Evolutionary conservation across 2,797 vertebrate genomes (phyloP).

Genomic region (Pseudochirops corinnae): DNA sequence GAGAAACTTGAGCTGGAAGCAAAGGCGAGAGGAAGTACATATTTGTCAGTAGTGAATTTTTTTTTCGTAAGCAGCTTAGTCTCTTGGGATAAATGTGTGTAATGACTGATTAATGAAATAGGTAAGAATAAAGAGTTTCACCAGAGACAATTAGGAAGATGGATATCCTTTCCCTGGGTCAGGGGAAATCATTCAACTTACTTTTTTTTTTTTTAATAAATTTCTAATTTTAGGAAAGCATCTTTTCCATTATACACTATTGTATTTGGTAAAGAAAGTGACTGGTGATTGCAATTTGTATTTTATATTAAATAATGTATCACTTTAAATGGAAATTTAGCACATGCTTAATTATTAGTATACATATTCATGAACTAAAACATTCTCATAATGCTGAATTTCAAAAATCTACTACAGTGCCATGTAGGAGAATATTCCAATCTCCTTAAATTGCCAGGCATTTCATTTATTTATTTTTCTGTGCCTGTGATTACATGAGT

Average conservation of each 20-base stretch:
- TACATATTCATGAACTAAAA: background rate
- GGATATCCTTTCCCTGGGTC: slow-evolving; percentile 62
- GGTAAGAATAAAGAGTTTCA: slow-evolving; percentile 65
- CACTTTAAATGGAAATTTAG: background rate
- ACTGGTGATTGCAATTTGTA: background rate
- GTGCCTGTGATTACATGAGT: background rate
- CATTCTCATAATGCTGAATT: background rate
- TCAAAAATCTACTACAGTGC: background rate
- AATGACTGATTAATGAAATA: slow-evolving; percentile 74
- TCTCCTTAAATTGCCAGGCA: background rate
- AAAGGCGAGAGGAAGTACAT: slow-evolving; percentile 77
- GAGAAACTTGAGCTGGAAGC: slow-evolving; percentile 74
- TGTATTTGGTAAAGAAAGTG: background rate
- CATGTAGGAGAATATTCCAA: background rate
- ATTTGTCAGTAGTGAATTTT: slow-evolving; percentile 68
- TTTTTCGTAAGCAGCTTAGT: slow-evolving; percentile 49
- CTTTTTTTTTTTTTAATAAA: slow-evolving; percentile 44
- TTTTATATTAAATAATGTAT: background rate
- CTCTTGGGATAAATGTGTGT: slow-evolving; percentile 54
- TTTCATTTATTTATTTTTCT: background rate
- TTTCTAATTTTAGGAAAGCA: background rate
- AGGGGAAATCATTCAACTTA: slow-evolving; percentile 68
- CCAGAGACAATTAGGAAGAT: slow-evolving; percentile 66
- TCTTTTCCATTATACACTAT: slow-evolving; percentile 30
- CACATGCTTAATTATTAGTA: background rate